These are phyloP conservation scores for Apamea anceps DNA, from an alignment of 2,888 invertebrate genomes.

Conservation along the genomic window DNA sequence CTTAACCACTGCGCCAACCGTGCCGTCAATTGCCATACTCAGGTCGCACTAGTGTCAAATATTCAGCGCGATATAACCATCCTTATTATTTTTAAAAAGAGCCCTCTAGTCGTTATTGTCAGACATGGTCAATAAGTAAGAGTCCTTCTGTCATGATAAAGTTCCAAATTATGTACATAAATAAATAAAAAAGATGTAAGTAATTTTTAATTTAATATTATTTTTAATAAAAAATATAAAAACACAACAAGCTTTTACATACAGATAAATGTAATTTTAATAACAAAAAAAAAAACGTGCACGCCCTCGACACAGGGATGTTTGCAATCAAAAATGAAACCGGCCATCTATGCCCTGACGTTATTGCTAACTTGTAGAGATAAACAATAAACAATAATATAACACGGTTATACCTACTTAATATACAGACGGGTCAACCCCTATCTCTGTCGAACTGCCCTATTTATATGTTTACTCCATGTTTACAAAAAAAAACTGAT, in stretches of 20 bases:
- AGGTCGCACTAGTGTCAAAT: background rate
- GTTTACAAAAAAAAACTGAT: background rate
- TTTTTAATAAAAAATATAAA: slow-evolving; percentile 58
- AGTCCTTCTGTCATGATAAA: background rate
- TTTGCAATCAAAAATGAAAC: background rate
- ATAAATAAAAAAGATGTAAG: background rate
- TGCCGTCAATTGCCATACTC: too few species aligned
- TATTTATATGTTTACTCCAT: background rate
- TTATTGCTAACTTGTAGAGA: background rate
- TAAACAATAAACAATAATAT: background rate
- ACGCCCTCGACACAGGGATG: background rate
- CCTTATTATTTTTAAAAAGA: background rate
- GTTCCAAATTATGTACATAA: background rate
- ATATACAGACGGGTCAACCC: background rate
- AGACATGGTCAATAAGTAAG: too few species aligned
- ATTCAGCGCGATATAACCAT: background rate
- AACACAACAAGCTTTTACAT: slow-evolving; percentile 5
- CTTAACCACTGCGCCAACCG: too few species aligned
- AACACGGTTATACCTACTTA: background rate
- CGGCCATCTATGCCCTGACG: background rate
- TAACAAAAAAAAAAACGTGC: background rate
- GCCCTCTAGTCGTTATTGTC: background rate
- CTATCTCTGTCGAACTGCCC: background rate
- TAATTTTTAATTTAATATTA: background rate
- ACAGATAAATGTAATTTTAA: background rate